Percentiles rank a stretch among this genome's conserved stretches.
phyloP scores from a whole-genome alignment of 2,888 invertebrate genomes.

The Polyommatus icarus region DNA sequence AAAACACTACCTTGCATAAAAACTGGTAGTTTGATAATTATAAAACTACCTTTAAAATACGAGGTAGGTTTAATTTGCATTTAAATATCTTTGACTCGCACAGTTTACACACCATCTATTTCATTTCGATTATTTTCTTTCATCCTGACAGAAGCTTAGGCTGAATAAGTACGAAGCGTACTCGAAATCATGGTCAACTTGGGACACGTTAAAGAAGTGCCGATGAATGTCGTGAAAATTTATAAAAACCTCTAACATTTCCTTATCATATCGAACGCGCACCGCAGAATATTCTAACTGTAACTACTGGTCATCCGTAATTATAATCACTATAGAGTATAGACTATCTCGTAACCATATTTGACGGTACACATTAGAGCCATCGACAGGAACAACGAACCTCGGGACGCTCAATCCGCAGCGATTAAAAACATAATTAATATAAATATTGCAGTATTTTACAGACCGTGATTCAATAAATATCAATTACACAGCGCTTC shows the following conservation, averaged over 20 bases:
- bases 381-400: constrained; percentile 35
- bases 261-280: background rate
- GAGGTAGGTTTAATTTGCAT: constrained; percentile 8
- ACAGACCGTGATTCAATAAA: constrained; percentile 33
- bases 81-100: background rate
- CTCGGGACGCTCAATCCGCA: constrained; percentile 27
- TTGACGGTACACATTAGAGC: constrained; percentile 8
- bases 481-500: constrained; percentile 40
- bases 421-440: constrained; percentile 32
- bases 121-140: background rate
- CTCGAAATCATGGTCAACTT: background rate
- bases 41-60: constrained; percentile 1
- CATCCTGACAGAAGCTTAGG: background rate
- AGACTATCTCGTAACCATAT: background rate
- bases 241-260: constrained; percentile 14
- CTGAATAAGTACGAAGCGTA: background rate
- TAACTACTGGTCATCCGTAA: constrained; percentile 26
- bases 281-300: constrained; percentile 8
- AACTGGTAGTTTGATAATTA: background rate
- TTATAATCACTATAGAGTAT: background rate
- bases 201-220: constrained; percentile 9
- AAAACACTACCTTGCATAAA: constrained; percentile 1
- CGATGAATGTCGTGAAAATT: constrained; percentile 4
- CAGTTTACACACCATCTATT: background rate
- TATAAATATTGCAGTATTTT: constrained; percentile 37